Evolutionary conservation across 2,113 vertebrate genomes (phyloP).

Genomic region (Gyps fulvus): DNA sequence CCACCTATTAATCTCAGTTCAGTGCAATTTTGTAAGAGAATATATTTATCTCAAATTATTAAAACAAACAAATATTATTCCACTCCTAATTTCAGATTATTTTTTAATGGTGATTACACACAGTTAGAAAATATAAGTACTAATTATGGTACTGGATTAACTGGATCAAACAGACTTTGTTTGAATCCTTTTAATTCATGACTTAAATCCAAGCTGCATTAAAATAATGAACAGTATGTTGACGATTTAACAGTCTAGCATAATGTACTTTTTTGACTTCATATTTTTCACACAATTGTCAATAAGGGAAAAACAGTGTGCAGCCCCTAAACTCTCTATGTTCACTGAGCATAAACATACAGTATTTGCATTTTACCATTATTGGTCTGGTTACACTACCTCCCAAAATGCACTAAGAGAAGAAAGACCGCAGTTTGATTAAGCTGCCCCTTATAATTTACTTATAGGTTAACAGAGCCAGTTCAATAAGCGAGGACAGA

Average conservation of each 20-base stretch:
- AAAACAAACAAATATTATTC: not conserved
- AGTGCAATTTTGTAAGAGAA: not conserved
- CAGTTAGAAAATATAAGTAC: not conserved
- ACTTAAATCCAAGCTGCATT: not conserved
- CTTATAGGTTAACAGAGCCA: not conserved
- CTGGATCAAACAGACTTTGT: not conserved
- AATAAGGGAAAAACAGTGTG: not conserved
- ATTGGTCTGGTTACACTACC: not conserved
- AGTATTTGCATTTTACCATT: not conserved
- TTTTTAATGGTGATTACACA: not conserved
- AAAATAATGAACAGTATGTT: not conserved
- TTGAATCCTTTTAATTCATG: not conserved
- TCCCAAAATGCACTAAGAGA: not conserved
- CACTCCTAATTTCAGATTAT: not conserved
- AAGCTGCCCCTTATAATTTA: not conserved
- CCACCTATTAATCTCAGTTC: not conserved
- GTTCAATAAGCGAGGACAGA: not conserved
- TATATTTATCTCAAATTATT: not conserved
- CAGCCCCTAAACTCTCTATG: not conserved
- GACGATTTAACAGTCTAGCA: not conserved
- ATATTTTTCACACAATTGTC: not conserved
- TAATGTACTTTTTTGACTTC: not conserved
- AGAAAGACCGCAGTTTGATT: not conserved
- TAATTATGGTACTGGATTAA: not conserved
- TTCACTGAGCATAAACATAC: not conserved